Evolutionary conservation across 2,113 vertebrate species (phyloP), one percentile per base, ranked within the genome.

Genomic region (Cariama cristata): DNA sequence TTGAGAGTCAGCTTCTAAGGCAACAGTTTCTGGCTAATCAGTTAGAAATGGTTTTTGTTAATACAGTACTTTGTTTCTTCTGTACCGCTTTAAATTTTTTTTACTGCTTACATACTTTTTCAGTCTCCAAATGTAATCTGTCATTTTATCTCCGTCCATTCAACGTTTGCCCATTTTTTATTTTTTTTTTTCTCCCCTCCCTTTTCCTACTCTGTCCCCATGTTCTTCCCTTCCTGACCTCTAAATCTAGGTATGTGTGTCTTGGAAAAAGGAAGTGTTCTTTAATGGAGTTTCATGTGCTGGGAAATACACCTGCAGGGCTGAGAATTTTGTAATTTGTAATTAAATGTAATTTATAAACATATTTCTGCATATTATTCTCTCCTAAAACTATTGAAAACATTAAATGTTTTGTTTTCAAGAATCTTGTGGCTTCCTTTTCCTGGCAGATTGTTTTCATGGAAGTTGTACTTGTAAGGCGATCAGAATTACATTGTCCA

Each of bases 281-380:
- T 81, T 60, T 38, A 68, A 27, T 0, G 0, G 66, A 45, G 44
- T 84, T 84, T 38, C 2, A 2, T 60, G 26, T 79, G 12, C n/a
- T 83, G 47, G 52, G 68, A 86, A 66, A 47, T 75, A 47, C 6
- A 86, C 32, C 38, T 71, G 13, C 68, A 92, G 62, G 33, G 56
- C 33, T 89, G 26, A 75, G 14, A 89, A 49, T 56, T 87, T 35
- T 60, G 33, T 60, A 38, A 52, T 90, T 73, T 32, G 12, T 47
- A n/a, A 52, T 79, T 38, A 68, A 9, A 1, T 68, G 26, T 67
- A 45, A 88, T 73, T 94, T 82, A 23, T 44, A 60, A 86, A 45
- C 9, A 8, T 11, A 8, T 75, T 87, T 81, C 80, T 95, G 64
- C 64, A 40, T 75, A 40, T 68, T 68, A 60, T 40, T 68, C 3